Conservation (phyloP, 2,113 vertebrate genomes). For the Tachysurus fulvidraco region DNA sequence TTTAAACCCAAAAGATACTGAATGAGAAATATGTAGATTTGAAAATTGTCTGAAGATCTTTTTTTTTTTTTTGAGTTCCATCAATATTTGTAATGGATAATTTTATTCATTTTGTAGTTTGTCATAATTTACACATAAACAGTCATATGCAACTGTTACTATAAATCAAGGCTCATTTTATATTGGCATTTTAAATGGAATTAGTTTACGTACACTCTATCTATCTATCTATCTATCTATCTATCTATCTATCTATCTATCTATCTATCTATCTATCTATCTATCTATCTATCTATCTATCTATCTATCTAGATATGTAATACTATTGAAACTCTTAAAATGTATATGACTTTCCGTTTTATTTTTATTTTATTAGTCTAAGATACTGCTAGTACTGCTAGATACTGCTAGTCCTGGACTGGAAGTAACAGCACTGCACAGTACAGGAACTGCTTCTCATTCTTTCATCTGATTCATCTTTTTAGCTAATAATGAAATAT, state of each 20-base stretch:
- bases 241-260: too few relatives aligned
- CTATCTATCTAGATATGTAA: neutral
- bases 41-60: neutral
- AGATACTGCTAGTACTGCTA: neutral
- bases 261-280: too few relatives aligned
- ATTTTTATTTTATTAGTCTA: neutral
- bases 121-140: neutral
- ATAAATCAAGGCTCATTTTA: neutral
- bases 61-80: constrained; percentile 14
- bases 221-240: too few relatives aligned
- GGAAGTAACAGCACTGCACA: too few relatives aligned
- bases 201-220: neutral
- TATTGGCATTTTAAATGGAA: neutral
- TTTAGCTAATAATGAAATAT: neutral
- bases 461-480: neutral
- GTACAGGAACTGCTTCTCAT: neutral
- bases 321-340: neutral
- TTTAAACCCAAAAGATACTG: neutral
- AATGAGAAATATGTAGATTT: neutral
- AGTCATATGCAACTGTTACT: neutral
- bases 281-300: too few relatives aligned
- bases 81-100: neutral
- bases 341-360: neutral
- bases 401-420: neutral
- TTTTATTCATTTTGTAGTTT: constrained; percentile 10